Evolutionary conservation across 2,113 vertebrate species (phyloP).

Genomic region (Glareola pratincola): DNA sequence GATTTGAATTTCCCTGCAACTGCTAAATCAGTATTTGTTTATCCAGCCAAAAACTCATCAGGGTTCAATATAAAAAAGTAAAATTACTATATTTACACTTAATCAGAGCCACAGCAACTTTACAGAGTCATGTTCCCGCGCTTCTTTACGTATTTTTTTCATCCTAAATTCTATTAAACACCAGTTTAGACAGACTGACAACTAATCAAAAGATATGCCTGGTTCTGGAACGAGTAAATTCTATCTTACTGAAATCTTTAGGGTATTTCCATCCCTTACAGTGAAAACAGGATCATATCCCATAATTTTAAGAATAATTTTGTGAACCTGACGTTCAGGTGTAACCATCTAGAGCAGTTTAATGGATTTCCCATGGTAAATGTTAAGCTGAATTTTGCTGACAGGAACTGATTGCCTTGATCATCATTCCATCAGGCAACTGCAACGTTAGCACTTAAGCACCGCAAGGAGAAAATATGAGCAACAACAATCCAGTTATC

Average conservation of each 20-base stretch:
- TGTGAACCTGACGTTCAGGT: background rate
- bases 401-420: background rate
- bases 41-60: background rate
- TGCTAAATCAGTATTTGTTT: constrained; percentile 16
- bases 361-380: background rate
- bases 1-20: background rate
- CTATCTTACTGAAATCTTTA: background rate
- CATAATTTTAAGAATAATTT: background rate
- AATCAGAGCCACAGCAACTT: background rate
- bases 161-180: background rate
- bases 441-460: background rate
- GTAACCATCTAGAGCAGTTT: background rate
- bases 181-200: background rate
- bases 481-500: background rate
- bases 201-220: background rate
- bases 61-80: background rate
- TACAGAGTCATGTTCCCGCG: background rate
- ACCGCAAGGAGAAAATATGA: background rate
- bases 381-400: background rate
- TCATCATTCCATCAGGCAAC: background rate
- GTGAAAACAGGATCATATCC: background rate
- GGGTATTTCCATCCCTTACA: background rate
- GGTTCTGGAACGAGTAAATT: background rate
- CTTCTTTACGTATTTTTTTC: background rate
- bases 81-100: background rate